Evolutionary conservation across 2,888 invertebrate genomes (phyloP).

Genomic region (Idaea straminata): DNA sequence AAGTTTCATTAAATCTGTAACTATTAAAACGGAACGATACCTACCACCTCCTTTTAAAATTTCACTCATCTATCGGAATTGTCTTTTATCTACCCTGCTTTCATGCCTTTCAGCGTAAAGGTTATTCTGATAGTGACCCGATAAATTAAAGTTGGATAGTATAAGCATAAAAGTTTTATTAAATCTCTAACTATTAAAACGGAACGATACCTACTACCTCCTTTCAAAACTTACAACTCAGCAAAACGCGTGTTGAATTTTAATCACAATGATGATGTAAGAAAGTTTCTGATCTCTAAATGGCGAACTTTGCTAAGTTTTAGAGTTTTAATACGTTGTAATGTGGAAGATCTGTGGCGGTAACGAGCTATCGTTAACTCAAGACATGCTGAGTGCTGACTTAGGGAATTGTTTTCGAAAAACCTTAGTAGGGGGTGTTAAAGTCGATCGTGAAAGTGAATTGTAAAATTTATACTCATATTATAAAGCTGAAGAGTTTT

Average conservation of each 20-base stretch:
- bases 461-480: too few species aligned
- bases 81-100: too few species aligned
- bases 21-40: neutral
- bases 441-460: neutral
- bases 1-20: too few species aligned
- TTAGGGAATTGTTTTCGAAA: conserved; percentile 45
- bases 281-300: conserved; percentile 74
- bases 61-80: neutral
- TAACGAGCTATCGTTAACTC: conserved; percentile 71
- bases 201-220: neutral
- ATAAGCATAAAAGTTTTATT: too few species aligned
- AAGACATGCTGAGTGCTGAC: conserved; percentile 60
- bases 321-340: conserved; percentile 77
- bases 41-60: conserved; percentile 17
- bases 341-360: conserved; percentile 75
- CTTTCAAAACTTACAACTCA: conserved; percentile 27
- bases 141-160: too few species aligned
- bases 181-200: neutral
- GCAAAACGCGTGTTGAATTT: conserved; percentile 60
- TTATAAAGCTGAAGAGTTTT: too few species aligned
- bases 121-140: too few species aligned
- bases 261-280: conserved; percentile 68
- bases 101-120: too few species aligned
- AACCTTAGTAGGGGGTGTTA: neutral
- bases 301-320: conserved; percentile 70